Percentiles rank a stretch among this genome's conserved stretches.
These are phyloP conservation scores for Sphinx pinastri DNA, from an alignment of 2,888 invertebrate genomes.

Conservation along the genomic window DNA sequence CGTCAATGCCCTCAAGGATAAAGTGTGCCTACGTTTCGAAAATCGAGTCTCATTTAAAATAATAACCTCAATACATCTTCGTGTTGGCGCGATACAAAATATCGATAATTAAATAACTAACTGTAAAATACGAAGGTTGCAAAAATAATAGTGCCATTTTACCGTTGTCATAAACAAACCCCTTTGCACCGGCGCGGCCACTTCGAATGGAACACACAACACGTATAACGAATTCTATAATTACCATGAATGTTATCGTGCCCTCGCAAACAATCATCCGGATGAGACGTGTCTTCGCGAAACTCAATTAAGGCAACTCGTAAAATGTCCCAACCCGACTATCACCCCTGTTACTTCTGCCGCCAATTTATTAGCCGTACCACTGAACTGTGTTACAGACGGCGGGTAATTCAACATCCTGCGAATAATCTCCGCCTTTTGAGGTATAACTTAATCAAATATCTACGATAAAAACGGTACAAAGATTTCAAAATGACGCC, in stretches of 20 bases:
- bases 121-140: slow-evolving; percentile 46
- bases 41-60: neutral
- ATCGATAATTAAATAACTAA: slow-evolving; percentile 54
- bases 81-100: slow-evolving; percentile 48
- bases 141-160: slow-evolving; percentile 54
- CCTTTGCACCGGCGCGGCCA: slow-evolving; percentile 1
- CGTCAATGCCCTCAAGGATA: slow-evolving; percentile 4
- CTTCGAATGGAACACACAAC: neutral
- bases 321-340: slow-evolving; percentile 49
- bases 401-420: slow-evolving; percentile 35
- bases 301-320: slow-evolving; percentile 60
- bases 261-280: slow-evolving; percentile 39
- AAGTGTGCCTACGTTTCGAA: neutral
- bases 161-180: slow-evolving; percentile 52
- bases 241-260: slow-evolving; percentile 30
- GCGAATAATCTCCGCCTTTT: slow-evolving; percentile 34
- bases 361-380: slow-evolving; percentile 57
- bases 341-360: slow-evolving; percentile 43
- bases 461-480: slow-evolving; percentile 1
- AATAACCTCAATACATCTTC: neutral
- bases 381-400: slow-evolving; percentile 46
- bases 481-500: slow-evolving; percentile 11
- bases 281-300: slow-evolving; percentile 44
- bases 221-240: slow-evolving; percentile 17
- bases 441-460: slow-evolving; percentile 16